Evolutionary conservation across 2,888 invertebrate species (phyloP).

Genomic region (Conomelus anceps): DNA sequence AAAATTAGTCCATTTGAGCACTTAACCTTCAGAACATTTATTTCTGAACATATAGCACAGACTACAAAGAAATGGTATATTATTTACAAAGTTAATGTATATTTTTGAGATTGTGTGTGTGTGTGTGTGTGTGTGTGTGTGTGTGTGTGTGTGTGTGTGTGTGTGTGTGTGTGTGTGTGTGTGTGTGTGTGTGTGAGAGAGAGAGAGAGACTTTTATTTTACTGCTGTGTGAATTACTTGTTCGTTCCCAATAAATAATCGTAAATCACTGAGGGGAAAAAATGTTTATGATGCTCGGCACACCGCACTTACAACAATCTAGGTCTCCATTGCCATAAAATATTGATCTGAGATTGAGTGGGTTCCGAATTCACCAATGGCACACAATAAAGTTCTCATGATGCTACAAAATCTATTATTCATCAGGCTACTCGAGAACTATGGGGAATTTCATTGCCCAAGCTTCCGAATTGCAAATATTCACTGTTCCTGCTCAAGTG

Average conservation of each 20-base stretch:
- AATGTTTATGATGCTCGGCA: background rate
- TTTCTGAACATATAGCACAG: too few relatives aligned
- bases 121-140: too few relatives aligned
- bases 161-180: too few relatives aligned
- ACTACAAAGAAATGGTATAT: too few relatives aligned
- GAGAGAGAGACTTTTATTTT: background rate
- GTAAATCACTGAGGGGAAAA: background rate
- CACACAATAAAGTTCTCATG: background rate
- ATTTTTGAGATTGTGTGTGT: too few relatives aligned
- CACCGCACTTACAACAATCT: background rate
- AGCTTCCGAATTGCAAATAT: background rate
- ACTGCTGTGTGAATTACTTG: background rate
- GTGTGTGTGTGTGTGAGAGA: background rate
- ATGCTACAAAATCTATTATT: background rate
- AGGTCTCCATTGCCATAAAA: background rate
- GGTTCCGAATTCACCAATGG: background rate
- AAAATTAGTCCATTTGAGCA: too few relatives aligned
- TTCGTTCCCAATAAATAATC: background rate
- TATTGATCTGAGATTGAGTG: background rate
- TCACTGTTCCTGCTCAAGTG: background rate
- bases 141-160: too few relatives aligned
- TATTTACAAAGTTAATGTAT: too few relatives aligned
- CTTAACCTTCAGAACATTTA: too few relatives aligned
- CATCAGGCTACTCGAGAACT: background rate
- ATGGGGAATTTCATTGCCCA: background rate